Conservation (phyloP, 2,888 invertebrate genomes). For the Leptinotarsa peninsularis region DNA sequence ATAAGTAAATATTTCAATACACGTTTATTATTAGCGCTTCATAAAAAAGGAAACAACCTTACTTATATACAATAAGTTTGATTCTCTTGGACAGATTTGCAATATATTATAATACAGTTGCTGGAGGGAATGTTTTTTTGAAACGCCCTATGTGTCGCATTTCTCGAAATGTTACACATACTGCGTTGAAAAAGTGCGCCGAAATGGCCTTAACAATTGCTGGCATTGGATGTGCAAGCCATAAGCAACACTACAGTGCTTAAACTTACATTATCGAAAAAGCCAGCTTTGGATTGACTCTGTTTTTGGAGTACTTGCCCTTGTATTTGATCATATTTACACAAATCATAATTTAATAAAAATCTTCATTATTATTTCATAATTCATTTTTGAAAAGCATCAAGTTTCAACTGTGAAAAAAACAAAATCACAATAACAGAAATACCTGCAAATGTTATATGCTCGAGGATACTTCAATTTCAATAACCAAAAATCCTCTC, state of each 20-base stretch:
- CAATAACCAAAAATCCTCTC: too few relatives aligned
- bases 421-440: too few relatives aligned
- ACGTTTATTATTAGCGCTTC: conserved; percentile 62
- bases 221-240: conserved; percentile 64
- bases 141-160: conserved; percentile 49
- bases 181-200: conserved; percentile 58
- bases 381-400: too few relatives aligned
- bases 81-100: conserved; percentile 67
- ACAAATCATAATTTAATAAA: not conserved
- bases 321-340: not conserved
- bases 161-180: conserved; percentile 44
- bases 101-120: conserved; percentile 64
- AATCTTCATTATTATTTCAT: too few relatives aligned
- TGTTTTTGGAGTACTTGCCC: conserved; percentile 26
- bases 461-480: too few relatives aligned
- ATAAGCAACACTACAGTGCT: conserved; percentile 62
- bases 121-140: conserved; percentile 66
- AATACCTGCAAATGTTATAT: too few relatives aligned
- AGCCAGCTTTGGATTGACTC: conserved; percentile 46
- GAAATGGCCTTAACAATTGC: conserved; percentile 58
- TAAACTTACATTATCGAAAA: conserved; percentile 56
- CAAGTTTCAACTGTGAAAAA: too few relatives aligned
- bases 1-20: conserved; percentile 62
- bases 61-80: conserved; percentile 67
- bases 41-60: conserved; percentile 63